These are phyloP conservation scores for Leucophora obtusa DNA, from an alignment of 2,888 invertebrate species.

Conservation along the genomic window DNA sequence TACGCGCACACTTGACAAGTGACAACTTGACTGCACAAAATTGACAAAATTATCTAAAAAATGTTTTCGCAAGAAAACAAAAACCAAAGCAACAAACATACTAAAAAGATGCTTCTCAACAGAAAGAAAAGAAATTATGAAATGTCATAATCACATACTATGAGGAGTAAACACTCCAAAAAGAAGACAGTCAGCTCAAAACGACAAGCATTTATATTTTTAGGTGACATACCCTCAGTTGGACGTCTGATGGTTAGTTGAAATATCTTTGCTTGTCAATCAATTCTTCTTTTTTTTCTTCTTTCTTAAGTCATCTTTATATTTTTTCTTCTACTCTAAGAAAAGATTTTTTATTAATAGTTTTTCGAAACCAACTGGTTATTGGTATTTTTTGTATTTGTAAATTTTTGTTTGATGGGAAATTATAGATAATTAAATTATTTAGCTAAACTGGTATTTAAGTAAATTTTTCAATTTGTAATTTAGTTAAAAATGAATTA, in stretches of 20 bases:
- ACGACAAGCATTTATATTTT: slow-evolving; percentile 76
- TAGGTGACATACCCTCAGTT: slow-evolving; percentile 77
- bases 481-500: slow-evolving; percentile 19
- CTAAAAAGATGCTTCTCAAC: slow-evolving; percentile 52
- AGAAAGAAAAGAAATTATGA: slow-evolving; percentile 49
- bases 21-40: slow-evolving; percentile 77
- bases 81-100: slow-evolving; percentile 26
- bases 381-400: neutral
- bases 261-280: slow-evolving; percentile 75
- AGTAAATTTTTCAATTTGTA: neutral
- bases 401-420: slow-evolving; percentile 28
- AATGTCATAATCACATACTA: slow-evolving; percentile 56
- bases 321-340: neutral
- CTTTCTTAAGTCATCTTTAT: slow-evolving; percentile 28
- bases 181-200: slow-evolving; percentile 57
- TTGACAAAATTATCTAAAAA: slow-evolving; percentile 77
- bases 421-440: slow-evolving; percentile 21
- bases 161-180: neutral
- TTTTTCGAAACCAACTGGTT: slow-evolving; percentile 31
- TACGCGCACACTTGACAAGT: slow-evolving; percentile 68
- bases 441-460: slow-evolving; percentile 51
- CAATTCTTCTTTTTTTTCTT: slow-evolving; percentile 63
- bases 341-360: neutral
- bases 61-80: slow-evolving; percentile 27
- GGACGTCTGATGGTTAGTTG: slow-evolving; percentile 72